Base-by-base conservation (phyloP, 1,140 invertebrate species). In the Hypothenemus hampei region DNA sequence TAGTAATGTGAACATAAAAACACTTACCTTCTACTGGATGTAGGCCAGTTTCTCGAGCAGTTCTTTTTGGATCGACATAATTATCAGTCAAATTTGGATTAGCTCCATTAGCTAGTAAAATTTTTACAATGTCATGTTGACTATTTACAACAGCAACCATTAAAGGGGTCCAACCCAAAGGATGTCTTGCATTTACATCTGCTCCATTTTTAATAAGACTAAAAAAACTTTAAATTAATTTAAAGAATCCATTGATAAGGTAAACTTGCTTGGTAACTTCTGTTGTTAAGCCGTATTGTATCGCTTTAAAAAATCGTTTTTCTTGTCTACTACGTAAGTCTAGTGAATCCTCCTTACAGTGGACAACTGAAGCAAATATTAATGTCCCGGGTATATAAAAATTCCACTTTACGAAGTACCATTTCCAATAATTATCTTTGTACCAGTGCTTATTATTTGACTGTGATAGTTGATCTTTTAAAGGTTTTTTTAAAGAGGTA, bases 121-220 rank as follows among this genome's bases (percentile, higher is more conserved):
- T 69, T 71, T 79, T 76, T 2, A 92, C 78, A 51, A 80, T 79
- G 19, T 81, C 77, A 16, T 73, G 48, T 60, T 82, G 79, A 36
- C 81, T 81, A 74, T 91, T 93, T 13, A 92, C 83, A 20, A 86
- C 85, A 47, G 91, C 90, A 39, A 85, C 79, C 73, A 93, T 90
- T 23, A 95, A 73, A 10, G 89, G 79, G 37, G 89, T 93, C 91
- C 91, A 94, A 26, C 92, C 91, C 22, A 92, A 73, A 13, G 73
- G 53, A 72, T 91, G 87, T 1, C 82, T 73, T 39, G 61, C 57
- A 72, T 89, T 86, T 5, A 82, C 75, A 67, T 84, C 74, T 26
- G 79, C 67, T 10, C 69, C 72, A 45, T 71, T 63, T 6, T 67
- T 66, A 16, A 69, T 65, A 53, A 71, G 57, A 52, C 69, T 69